Evolutionary conservation across 2,797 vertebrate species (phyloP), one percentile per base, ranked within the genome.

Genomic region (Typhlichthys subterraneus): DNA sequence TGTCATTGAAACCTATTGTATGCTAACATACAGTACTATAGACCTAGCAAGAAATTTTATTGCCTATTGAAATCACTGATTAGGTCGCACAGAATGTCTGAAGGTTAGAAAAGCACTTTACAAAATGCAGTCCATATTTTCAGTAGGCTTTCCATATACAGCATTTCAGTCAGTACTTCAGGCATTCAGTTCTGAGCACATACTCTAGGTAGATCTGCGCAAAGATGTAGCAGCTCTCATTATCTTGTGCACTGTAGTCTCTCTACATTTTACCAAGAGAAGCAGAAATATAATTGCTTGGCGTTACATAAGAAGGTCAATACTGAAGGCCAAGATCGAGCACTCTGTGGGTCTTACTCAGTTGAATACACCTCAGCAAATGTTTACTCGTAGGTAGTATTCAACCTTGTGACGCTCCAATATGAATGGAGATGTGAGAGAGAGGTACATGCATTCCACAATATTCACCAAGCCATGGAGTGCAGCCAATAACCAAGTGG

Each of bases 251-350:
- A 31, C 63, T 64, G 57, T 12, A 54, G 64, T 12, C 45, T 46
- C 10, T 52, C 45, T 8, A 45, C 67, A 52, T 53, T 80, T 62
- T 62, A 60, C 56, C 68, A 42, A 33, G 49, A 75, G 49, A 69
- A 69, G 54, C 57, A 56, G 59, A 51, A 61, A 58, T 45, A 69
- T 61, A 74, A 76, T 58, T 51, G 60, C 38, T 33, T 69, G 53
- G 53, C 51, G 55, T 80, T 85, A 72, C 56, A 31, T 69, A 77
- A 81, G 67, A 68, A 54, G 47, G 61, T 72, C 53, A 63, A 12
- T 69, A 53, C n/a, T 70, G 53, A 80, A 85, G 69, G 68, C 75
- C 65, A 76, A 84, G 67, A n/a, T 29, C 7, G 57, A 80, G 72
- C 33, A 62, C 23, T 29, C 23, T 29, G 23, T 29, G 23, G 23